Evolutionary conservation across 2,113 vertebrate genomes (phyloP).

Genomic region (Trichomycterus rosablanca): DNA sequence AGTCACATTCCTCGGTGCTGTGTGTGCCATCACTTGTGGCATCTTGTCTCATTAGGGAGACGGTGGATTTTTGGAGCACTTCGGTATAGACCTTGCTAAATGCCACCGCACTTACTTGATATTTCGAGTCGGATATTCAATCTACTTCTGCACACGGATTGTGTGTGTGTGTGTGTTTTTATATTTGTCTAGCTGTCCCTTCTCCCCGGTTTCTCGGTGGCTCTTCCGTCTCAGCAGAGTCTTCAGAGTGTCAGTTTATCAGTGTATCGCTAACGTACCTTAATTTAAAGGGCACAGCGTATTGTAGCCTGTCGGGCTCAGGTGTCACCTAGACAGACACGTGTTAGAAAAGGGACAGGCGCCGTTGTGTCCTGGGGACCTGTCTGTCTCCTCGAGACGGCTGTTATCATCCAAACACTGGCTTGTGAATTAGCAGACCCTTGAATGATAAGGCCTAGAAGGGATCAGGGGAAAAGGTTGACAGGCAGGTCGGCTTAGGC

Average conservation of each 20-base stretch:
- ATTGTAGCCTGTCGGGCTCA: constrained; percentile 61
- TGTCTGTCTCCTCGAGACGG: constrained; percentile 65
- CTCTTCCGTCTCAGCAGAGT: constrained; percentile 17
- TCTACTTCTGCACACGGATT: constrained; percentile 38
- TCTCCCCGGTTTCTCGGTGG: constrained; percentile 19
- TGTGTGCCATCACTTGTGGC: constrained; percentile 48
- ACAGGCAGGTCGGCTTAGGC: constrained; percentile 67
- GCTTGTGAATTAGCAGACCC: constrained; percentile 82
- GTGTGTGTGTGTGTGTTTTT: constrained; percentile 31
- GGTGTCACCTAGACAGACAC: constrained; percentile 68
- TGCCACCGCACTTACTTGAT: constrained; percentile 53
- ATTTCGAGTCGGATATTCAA: constrained; percentile 44
- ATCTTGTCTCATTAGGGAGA: constrained; percentile 55
- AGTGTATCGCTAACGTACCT: constrained; percentile 68
- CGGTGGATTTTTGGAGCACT: constrained; percentile 44
- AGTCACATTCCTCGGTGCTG: constrained; percentile 36
- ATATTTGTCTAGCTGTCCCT: constrained; percentile 30
- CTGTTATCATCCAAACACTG: constrained; percentile 77
- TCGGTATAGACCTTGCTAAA: constrained; percentile 48
- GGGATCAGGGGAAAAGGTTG: constrained; percentile 68
- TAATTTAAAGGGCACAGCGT: constrained; percentile 67
- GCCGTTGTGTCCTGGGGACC: constrained; percentile 68
- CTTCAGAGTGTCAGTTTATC: constrained; percentile 65
- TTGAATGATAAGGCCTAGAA: constrained; percentile 81
- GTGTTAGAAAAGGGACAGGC: constrained; percentile 57